Conservation (phyloP, 2,113 vertebrate genomes). For the Odontophorus gujanensis region DNA sequence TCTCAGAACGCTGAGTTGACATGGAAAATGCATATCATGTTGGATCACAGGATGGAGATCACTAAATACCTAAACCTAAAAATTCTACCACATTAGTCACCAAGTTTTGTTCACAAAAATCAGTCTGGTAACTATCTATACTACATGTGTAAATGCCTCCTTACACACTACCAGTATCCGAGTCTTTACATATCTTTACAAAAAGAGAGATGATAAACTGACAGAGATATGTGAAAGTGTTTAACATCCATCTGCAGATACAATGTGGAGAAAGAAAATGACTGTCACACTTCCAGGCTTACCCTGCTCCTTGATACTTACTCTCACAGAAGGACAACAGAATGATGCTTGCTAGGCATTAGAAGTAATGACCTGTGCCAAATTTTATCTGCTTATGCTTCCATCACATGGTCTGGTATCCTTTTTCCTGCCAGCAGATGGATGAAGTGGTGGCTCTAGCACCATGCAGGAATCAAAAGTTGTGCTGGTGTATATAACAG, state of each 20-base stretch:
- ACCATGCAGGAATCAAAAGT: not conserved
- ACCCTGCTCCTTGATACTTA: not conserved
- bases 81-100: not conserved
- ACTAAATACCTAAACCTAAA: not conserved
- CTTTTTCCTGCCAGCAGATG: not conserved
- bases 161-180: not conserved
- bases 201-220: not conserved
- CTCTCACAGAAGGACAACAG: slow-evolving; percentile 22
- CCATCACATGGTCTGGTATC: not conserved
- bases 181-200: not conserved
- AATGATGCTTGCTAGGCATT: slow-evolving; percentile 7
- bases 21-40: not conserved
- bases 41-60: not conserved
- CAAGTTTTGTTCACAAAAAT: not conserved
- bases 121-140: not conserved
- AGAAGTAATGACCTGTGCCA: slow-evolving; percentile 35
- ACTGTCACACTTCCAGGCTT: not conserved
- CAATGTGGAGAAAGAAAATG: not conserved
- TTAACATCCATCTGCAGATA: not conserved
- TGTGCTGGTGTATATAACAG: not conserved
- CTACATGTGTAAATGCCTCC: not conserved
- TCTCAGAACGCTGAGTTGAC: not conserved
- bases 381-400: slow-evolving; percentile 20
- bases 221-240: not conserved
- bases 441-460: not conserved